Evolutionary conservation across 1,140 invertebrate species (phyloP).

Genomic region (Drosophila ficusphila): DNA sequence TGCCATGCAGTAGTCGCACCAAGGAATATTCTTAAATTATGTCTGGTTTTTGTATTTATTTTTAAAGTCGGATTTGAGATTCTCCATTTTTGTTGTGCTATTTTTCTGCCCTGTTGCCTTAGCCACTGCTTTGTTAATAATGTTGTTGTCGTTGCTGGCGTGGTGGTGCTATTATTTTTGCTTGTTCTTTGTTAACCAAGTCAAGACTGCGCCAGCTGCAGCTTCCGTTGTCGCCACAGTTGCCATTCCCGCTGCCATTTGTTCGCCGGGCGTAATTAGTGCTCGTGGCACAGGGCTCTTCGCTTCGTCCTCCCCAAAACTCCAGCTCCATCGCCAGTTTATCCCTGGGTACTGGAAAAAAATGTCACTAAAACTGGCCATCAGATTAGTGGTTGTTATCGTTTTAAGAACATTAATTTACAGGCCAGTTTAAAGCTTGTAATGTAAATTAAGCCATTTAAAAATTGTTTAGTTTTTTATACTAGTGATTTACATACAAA

Average conservation of each 20-base stretch:
- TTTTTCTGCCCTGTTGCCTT: conserved; percentile 2
- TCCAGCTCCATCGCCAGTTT: conserved; percentile 27
- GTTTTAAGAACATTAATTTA: not conserved
- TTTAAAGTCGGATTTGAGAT: conserved; percentile 34
- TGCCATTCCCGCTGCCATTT: conserved; percentile 70
- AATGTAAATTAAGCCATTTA: not conserved
- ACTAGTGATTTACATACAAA: no score
- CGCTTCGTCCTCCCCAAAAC: not conserved
- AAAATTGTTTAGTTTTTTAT: no score
- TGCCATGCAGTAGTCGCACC: conserved; percentile 30
- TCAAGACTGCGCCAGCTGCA: conserved; percentile 70
- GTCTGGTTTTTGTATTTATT: conserved; percentile 51
- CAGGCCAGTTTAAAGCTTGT: no score
- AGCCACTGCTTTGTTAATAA: conserved; percentile 24
- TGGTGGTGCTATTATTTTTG: conserved; percentile 48
- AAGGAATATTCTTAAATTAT: conserved; percentile 67
- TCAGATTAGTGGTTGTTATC: not conserved
- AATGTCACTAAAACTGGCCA: not conserved
- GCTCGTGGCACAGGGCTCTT: conserved; percentile 69
- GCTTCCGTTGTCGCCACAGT: conserved; percentile 69
- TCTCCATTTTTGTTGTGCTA: conserved; percentile 6
- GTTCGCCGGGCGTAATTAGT: conserved; percentile 75
- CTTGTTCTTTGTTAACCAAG: conserved; percentile 70
- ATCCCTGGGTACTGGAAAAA: conserved; percentile 22
- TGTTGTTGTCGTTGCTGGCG: conserved; percentile 19